These are phyloP conservation scores for Cosmia pyralina DNA, from an alignment of 2,888 invertebrate species.

Conservation along the genomic window DNA sequence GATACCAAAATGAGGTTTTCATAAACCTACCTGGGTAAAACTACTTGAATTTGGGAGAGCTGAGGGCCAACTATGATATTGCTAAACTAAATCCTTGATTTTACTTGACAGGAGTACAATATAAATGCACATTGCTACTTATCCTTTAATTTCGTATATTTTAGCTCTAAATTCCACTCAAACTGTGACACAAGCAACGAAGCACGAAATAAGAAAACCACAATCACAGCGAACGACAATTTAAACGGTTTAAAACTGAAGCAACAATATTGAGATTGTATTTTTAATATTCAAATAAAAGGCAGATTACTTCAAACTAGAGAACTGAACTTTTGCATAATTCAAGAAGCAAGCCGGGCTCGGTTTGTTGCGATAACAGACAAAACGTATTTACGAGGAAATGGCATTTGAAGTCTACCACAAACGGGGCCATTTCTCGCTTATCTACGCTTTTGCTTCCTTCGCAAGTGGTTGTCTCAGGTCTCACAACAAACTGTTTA, in stretches of 20 bases:
- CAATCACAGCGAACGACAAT: conserved; percentile 36
- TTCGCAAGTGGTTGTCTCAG: conserved; percentile 39
- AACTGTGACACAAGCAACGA: conserved; percentile 36
- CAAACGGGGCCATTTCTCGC: conserved; percentile 50
- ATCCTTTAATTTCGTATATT: conserved; percentile 23
- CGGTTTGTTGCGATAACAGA: conserved; percentile 61
- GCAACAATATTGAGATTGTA: conserved; percentile 63
- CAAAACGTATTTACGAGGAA: conserved; percentile 62
- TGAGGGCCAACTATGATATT: background rate
- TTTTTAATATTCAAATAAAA: conserved; percentile 69
- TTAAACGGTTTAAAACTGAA: conserved; percentile 55
- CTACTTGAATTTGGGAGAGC: background rate
- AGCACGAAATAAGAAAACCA: conserved; percentile 56
- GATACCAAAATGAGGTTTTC: background rate
- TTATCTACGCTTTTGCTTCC: conserved; percentile 51
- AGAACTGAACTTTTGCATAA: conserved; percentile 65
- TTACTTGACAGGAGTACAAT: conserved; percentile 13
- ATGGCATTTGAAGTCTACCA: conserved; percentile 55
- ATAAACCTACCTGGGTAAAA: background rate
- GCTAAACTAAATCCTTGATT: conserved; percentile 19
- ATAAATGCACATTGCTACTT: conserved; percentile 25
- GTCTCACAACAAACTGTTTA: conserved; percentile 36
- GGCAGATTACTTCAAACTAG: conserved; percentile 60
- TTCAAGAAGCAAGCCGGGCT: conserved; percentile 59
- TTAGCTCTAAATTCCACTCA: conserved; percentile 30